Conservation (phyloP, 2,888 invertebrate genomes). For the Epirrhoe tristata region DNA sequence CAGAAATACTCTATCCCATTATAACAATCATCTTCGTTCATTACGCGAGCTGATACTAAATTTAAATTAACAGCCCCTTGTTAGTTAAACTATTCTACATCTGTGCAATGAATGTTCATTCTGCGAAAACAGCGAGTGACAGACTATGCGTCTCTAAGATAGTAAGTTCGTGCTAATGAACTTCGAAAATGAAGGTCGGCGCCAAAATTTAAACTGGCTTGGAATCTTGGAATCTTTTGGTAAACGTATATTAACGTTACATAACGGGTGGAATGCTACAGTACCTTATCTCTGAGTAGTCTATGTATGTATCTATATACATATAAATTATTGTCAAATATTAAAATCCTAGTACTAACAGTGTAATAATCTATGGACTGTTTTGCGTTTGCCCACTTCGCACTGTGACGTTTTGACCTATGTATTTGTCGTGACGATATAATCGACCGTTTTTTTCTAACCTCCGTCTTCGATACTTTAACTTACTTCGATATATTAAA, state of each 20-base stretch:
- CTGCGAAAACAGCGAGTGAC: constrained; percentile 61
- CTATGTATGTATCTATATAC: too few relatives aligned
- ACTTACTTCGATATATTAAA: too few relatives aligned
- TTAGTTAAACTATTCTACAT: constrained; percentile 79
- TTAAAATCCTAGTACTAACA: too few relatives aligned
- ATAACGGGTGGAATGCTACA: too few relatives aligned
- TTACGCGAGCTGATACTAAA: constrained; percentile 81
- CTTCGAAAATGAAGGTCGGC: constrained; percentile 13
- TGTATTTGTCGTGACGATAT: too few relatives aligned
- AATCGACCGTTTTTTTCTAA: too few relatives aligned
- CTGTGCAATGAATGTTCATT: constrained; percentile 78
- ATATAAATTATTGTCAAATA: too few relatives aligned
- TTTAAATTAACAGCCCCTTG: constrained; percentile 84
- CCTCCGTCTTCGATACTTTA: too few relatives aligned
- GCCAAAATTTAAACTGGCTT: neutral
- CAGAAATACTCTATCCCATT: constrained; percentile 76
- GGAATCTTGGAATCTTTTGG: neutral
- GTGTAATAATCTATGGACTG: too few relatives aligned
- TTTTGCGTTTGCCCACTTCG: too few relatives aligned
- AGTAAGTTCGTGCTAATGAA: constrained; percentile 29
- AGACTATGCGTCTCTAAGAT: constrained; percentile 8
- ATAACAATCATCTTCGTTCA: constrained; percentile 84
- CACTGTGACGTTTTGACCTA: too few relatives aligned
- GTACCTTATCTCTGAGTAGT: too few relatives aligned
- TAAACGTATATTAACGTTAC: neutral